Conservation (phyloP, 2,113 vertebrate genomes). For the Propithecus coquereli region DNA sequence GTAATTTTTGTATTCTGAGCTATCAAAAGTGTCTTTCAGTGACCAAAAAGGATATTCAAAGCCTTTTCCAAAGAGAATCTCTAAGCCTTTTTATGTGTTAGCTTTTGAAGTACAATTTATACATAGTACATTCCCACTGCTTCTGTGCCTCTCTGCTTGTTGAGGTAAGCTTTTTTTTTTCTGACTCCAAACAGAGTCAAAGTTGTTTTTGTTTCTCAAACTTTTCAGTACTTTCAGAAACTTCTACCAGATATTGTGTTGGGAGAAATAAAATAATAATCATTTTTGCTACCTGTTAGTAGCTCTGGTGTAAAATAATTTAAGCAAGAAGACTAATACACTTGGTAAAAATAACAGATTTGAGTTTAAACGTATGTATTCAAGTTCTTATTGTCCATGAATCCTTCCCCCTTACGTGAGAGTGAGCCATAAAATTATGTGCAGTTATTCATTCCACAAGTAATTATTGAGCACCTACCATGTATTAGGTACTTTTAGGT, state of each 20-base stretch:
- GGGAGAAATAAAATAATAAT: neutral
- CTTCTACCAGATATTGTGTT: neutral
- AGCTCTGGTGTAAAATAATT: conserved; percentile 20
- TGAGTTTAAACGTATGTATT: neutral
- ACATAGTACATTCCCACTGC: neutral
- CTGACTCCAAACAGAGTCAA: neutral
- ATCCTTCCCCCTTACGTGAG: neutral
- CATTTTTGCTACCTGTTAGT: neutral
- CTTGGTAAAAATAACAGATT: neutral
- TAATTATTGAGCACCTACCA: neutral
- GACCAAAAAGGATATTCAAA: conserved; percentile 46
- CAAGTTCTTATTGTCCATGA: neutral
- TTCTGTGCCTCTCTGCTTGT: neutral
- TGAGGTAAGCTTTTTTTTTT: neutral
- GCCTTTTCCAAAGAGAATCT: neutral
- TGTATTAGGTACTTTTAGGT: neutral
- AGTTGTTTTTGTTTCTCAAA: neutral
- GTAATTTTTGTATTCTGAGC: conserved; percentile 50
- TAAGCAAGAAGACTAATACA: neutral
- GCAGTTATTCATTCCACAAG: neutral
- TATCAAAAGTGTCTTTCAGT: conserved; percentile 68
- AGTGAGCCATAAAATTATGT: neutral
- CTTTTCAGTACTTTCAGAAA: neutral
- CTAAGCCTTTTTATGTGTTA: neutral
- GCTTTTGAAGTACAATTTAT: conserved; percentile 16